Evolutionary conservation across 2,113 vertebrate species (phyloP).

Genomic region (Parus major): DNA sequence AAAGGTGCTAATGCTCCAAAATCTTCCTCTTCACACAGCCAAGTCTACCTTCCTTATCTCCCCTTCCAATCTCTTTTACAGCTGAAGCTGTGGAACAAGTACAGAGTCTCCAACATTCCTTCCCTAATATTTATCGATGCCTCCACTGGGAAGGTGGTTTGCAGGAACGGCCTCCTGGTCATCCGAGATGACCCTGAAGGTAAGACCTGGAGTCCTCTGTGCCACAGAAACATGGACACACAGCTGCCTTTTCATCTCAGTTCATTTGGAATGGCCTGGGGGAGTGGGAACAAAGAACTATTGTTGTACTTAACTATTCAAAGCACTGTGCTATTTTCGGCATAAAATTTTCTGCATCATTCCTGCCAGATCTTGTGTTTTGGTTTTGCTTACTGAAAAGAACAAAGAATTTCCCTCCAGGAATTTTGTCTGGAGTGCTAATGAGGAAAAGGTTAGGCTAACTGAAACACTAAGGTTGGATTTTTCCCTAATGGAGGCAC

Average conservation of each 20-base stretch:
- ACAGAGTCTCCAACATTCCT: slow-evolving; percentile 97
- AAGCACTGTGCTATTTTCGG: slow-evolving; percentile 24
- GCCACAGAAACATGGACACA: neutral
- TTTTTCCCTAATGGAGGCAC: neutral
- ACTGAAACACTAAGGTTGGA: neutral
- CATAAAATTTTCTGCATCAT: slow-evolving; percentile 29
- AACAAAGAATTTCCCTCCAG: slow-evolving; percentile 55
- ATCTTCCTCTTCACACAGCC: neutral
- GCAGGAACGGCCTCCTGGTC: slow-evolving; percentile 93
- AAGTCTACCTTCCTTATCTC: neutral
- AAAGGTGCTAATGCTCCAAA: neutral
- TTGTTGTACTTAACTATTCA: neutral
- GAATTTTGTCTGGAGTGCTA: slow-evolving; percentile 58
- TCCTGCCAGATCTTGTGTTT: slow-evolving; percentile 53
- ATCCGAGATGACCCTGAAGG: slow-evolving; percentile 97
- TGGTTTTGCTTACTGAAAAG: slow-evolving; percentile 43
- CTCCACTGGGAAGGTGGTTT: slow-evolving; percentile 89
- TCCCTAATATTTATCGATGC: slow-evolving; percentile 97
- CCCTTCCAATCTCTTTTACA: slow-evolving; percentile 59
- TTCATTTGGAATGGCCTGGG: neutral
- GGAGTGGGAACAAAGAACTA: neutral
- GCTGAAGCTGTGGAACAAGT: slow-evolving; percentile 99
- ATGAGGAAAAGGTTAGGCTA: slow-evolving; percentile 43
- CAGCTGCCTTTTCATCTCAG: neutral
- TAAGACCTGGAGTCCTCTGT: slow-evolving; percentile 31